Evolutionary conservation across 2,797 vertebrate genomes (phyloP).

Genomic region (Hozukius guyotensis): DNA sequence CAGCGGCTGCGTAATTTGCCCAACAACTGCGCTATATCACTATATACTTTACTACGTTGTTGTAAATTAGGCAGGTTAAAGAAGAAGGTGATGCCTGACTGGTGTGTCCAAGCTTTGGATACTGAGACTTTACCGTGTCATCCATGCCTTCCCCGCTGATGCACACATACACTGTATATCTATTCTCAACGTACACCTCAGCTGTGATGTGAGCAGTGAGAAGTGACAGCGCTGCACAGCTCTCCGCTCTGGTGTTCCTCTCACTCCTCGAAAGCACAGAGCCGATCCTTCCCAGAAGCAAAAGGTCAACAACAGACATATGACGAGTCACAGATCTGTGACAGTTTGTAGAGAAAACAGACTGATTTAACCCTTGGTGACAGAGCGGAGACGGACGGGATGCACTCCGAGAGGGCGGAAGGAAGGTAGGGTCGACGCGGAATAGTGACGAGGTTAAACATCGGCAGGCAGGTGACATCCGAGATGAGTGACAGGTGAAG

Average conservation of each 20-base stretch:
- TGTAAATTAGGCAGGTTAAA: background rate
- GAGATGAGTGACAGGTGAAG: slow-evolving; percentile 55
- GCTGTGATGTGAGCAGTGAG: background rate
- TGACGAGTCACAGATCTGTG: slow-evolving; percentile 37
- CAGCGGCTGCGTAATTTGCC: background rate
- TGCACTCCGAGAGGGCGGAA: background rate
- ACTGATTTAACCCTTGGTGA: slow-evolving; percentile 47
- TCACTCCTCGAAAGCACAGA: slow-evolving; percentile 31
- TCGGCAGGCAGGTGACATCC: slow-evolving; percentile 55
- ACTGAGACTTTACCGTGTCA: background rate
- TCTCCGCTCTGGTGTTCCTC: slow-evolving; percentile 13
- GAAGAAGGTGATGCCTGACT: background rate
- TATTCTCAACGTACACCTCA: background rate
- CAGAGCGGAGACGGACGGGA: slow-evolving; percentile 15
- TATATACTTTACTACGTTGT: background rate
- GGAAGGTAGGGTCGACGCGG: background rate
- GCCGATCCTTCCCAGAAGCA: slow-evolving; percentile 6
- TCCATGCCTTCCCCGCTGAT: background rate
- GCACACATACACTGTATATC: background rate
- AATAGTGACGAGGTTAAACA: slow-evolving; percentile 11
- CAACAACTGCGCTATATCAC: background rate
- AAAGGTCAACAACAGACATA: slow-evolving; percentile 51
- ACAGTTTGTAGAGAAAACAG: slow-evolving; percentile 6
- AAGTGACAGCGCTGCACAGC: slow-evolving; percentile 3
- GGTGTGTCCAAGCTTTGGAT: background rate